phyloP scores from a whole-genome alignment of 37 sponge, comb jelly and placozoan genomes.

The Trichoplax adhaerens region DNA sequence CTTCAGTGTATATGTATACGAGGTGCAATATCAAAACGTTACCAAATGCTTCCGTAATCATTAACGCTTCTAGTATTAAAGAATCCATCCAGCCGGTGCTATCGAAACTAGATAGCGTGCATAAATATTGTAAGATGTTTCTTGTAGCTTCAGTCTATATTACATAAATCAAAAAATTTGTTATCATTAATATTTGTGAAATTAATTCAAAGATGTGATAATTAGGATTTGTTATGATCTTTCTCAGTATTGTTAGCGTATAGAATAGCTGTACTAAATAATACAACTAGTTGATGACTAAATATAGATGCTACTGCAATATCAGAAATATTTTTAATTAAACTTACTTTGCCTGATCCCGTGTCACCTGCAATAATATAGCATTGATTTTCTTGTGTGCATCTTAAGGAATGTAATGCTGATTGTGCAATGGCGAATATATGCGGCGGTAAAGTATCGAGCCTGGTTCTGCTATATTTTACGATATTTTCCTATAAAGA shows the following conservation, averaged over 20 bases:
- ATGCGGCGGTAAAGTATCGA: slow-evolving; percentile 75
- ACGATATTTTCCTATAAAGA: slow-evolving; percentile 41
- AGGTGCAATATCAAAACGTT: not conserved
- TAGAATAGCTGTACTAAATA: no score
- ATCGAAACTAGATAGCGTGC: slow-evolving; percentile 64
- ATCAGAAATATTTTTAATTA: no score
- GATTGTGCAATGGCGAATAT: slow-evolving; percentile 82
- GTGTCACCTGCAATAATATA: slow-evolving; percentile 91
- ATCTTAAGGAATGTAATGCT: slow-evolving; percentile 37
- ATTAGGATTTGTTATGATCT: no score
- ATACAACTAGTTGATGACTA: no score
- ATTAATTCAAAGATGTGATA: not conserved
- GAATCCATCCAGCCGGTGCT: slow-evolving; percentile 70
- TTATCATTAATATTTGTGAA: no score
- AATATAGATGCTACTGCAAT: no score
- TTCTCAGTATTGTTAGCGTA: no score
- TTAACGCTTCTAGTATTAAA: slow-evolving; percentile 88
- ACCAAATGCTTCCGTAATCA: slow-evolving; percentile 88
- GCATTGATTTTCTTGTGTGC: slow-evolving; percentile 62
- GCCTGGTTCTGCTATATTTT: slow-evolving; percentile 49
- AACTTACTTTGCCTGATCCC: slow-evolving; percentile 76
- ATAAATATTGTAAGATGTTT: slow-evolving; percentile 87
- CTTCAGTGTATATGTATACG: not conserved
- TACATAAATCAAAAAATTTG: no score
- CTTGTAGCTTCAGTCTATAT: slow-evolving; percentile 80